A percentile compares a stretch with the other conserved stretches of the same genome.
These are phyloP conservation scores for Macrochelys suwanniensis DNA, from an alignment of 2,797 vertebrate species.

Conservation along the genomic window DNA sequence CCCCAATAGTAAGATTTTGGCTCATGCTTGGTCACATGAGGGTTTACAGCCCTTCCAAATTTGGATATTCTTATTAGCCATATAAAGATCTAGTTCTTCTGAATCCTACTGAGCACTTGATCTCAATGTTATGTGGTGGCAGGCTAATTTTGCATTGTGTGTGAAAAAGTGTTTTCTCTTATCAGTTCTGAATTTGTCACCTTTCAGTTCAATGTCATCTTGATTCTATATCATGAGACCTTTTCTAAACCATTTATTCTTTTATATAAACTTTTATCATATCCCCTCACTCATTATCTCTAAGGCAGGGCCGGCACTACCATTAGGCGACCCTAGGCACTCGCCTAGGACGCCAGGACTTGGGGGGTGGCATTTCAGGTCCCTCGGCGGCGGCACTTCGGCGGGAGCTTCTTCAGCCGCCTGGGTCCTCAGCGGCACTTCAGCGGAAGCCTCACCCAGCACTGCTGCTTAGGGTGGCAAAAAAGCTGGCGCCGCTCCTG, in stretches of 20 bases:
- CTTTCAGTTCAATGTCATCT: neutral
- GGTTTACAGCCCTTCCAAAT: neutral
- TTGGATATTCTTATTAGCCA: neutral
- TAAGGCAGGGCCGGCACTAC: too few species aligned
- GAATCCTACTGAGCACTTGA: neutral
- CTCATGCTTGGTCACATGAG: neutral
- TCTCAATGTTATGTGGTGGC: neutral
- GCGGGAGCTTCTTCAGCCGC: too few species aligned
- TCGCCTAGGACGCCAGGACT: too few species aligned
- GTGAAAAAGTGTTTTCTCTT: neutral
- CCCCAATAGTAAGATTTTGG: neutral
- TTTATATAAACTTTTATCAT: neutral
- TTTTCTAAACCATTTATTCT: neutral
- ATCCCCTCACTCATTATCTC: neutral
- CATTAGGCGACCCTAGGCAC: too few species aligned
- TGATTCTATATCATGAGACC: neutral
- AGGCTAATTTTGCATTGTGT: neutral
- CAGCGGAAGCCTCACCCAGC: too few species aligned
- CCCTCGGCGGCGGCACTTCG: too few species aligned
- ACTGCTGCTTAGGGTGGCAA: too few species aligned
- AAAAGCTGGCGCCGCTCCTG: too few species aligned
- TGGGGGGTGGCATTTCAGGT: too few species aligned
- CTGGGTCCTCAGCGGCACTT: too few species aligned
- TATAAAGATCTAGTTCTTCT: neutral
- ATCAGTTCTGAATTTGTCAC: neutral